Percentiles rank a stretch among this genome's conserved stretches.
These are phyloP conservation scores for Monarcha castaneiventris DNA, from an alignment of 2,113 vertebrate species.

Conservation along the genomic window DNA sequence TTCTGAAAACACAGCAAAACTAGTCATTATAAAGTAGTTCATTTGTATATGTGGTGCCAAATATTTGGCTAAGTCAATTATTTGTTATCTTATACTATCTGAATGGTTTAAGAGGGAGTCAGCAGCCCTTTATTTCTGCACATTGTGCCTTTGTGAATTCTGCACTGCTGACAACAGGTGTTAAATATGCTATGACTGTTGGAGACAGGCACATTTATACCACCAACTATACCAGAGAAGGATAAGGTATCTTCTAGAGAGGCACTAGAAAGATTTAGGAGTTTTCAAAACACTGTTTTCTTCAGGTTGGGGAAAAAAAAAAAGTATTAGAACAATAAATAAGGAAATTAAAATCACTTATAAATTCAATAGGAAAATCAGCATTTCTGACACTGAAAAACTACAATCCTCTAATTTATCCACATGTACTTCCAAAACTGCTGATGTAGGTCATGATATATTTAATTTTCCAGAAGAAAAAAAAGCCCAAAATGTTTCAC, in stretches of 20 bases:
- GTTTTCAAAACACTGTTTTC: not conserved
- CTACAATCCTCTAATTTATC: not conserved
- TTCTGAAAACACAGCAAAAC: not conserved
- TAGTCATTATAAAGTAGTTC: not conserved
- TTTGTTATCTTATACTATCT: not conserved
- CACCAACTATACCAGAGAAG: fast-evolving
- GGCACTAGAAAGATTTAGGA: not conserved
- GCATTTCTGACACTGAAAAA: not conserved
- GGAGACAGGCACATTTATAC: not conserved
- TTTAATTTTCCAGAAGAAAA: not conserved
- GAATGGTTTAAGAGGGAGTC: not conserved
- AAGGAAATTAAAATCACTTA: not conserved
- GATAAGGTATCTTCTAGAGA: not conserved
- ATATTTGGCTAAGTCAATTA: not conserved
- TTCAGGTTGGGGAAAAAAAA: not conserved
- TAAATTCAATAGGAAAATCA: not conserved
- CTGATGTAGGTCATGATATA: not conserved
- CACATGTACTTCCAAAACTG: not conserved
- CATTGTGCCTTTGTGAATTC: not conserved
- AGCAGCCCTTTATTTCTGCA: not conserved
- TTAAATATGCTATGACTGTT: not conserved
- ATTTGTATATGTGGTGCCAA: not conserved
- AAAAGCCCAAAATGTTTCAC: not conserved
- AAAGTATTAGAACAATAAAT: not conserved
- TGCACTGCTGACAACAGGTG: not conserved